phyloP scores from a whole-genome alignment of 1,140 invertebrate genomes.

The Drosophila novamexicana region DNA sequence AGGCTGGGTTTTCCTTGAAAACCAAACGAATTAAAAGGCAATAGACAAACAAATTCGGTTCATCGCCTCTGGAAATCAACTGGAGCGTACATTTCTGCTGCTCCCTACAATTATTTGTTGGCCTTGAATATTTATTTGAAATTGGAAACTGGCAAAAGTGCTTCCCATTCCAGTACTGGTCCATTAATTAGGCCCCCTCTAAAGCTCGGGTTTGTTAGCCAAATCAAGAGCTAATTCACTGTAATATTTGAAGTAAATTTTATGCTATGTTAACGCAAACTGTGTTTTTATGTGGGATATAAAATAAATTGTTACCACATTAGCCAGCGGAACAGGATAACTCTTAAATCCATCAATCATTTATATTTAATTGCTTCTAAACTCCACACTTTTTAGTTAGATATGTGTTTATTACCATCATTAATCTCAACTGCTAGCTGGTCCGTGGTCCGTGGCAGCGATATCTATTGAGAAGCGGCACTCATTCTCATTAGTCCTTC shows the following conservation, averaged over 20 bases:
- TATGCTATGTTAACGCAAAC: not conserved
- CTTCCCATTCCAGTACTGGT: constrained; percentile 32
- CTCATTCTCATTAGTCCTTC: not conserved
- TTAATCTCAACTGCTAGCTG: constrained; percentile 38
- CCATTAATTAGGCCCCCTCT: constrained; percentile 56
- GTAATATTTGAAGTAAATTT: not conserved
- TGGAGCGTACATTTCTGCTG: not conserved
- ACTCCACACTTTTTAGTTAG: not conserved
- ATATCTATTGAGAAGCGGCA: not conserved
- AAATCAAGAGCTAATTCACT: constrained; percentile 3
- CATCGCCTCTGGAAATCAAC: constrained; percentile 6
- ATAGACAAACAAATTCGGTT: constrained; percentile 31
- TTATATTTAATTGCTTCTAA: not conserved
- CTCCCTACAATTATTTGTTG: constrained; percentile 8
- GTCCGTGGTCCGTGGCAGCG: too few relatives aligned
- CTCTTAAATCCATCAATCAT: too few relatives aligned
- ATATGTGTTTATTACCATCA: constrained; percentile 7
- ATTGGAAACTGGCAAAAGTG: constrained; percentile 69
- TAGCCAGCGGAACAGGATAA: too few relatives aligned
- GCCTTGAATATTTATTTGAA: constrained; percentile 62
- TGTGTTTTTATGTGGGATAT: not conserved
- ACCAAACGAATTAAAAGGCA: not conserved
- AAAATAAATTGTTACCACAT: too few relatives aligned
- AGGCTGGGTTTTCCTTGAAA: constrained; percentile 8
- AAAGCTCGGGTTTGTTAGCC: not conserved